A percentile compares a stretch with the other conserved stretches of the same genome.
Evolutionary conservation across 2,888 invertebrate species (phyloP).

Genomic region (Blera fallax): DNA sequence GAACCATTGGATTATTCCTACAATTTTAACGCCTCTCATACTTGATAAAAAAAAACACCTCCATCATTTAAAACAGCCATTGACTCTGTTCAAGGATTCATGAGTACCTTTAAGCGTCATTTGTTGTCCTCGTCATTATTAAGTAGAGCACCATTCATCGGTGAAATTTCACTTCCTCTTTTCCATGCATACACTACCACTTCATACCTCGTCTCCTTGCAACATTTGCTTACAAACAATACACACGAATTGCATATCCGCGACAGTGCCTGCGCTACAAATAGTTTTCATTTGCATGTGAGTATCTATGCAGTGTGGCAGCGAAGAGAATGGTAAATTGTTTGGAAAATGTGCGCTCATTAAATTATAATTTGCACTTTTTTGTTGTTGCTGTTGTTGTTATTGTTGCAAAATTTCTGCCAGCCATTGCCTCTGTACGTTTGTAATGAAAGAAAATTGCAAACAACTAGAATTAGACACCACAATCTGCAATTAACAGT

Average conservation of each 20-base stretch:
- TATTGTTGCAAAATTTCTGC: slow-evolving; percentile 35
- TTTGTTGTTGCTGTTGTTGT: slow-evolving; percentile 8
- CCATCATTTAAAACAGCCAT: neutral
- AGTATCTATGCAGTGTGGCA: slow-evolving; percentile 28
- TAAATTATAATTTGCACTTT: slow-evolving; percentile 68
- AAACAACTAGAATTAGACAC: slow-evolving; percentile 62
- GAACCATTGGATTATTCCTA: neutral
- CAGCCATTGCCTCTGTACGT: slow-evolving; percentile 8
- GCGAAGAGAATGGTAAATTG: slow-evolving; percentile 52
- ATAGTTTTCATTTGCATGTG: slow-evolving; percentile 49
- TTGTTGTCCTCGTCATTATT: slow-evolving; percentile 12
- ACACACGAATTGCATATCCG: slow-evolving; percentile 3
- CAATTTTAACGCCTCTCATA: neutral
- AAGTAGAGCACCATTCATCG: slow-evolving; percentile 27
- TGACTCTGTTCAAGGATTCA: neutral
- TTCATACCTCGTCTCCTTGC: neutral
- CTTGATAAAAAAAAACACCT: neutral
- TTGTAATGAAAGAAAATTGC: slow-evolving; percentile 64
- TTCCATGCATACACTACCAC: neutral
- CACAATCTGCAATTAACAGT: slow-evolving; percentile 57
- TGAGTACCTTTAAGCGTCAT: neutral
- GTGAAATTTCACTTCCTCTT: slow-evolving; percentile 29
- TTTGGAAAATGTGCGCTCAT: slow-evolving; percentile 68
- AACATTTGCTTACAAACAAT: neutral
- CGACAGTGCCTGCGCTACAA: slow-evolving; percentile 18